Base-by-base conservation (phyloP, 2,797 vertebrate genomes). In the Tangara arthus region DNA sequence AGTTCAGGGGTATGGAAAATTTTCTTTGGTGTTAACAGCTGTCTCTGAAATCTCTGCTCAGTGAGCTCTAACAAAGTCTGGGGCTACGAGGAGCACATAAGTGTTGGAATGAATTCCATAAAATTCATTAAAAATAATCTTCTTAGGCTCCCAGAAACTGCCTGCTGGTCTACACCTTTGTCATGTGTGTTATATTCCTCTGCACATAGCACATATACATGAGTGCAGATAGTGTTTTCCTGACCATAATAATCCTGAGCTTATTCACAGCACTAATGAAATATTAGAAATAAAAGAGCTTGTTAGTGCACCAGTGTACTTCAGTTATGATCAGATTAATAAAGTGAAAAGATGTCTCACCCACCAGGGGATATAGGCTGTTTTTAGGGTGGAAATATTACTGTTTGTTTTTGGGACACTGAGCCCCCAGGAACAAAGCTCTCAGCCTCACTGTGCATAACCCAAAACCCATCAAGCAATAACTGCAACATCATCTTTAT, bases 301-400 rank as follows among this genome's bases (percentile, higher is more conserved):
- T 21, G 4, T 57, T 70, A 73, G 17, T 46, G 23, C 26, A 84
- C 14, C 11, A 19, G 9, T 8, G 26, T 39, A 34, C 26, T 57
- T 66, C 56, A 57, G 5, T 44, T 41, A 60, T 2, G 11, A 68
- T 53, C 46, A 73, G 30, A 70, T 41, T 41, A 35, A 19, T 44
- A 49, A 59, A 15, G 41, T 27, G 28, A 77, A 84, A 89, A 59
- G 2, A 14, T 42, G 79, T 61, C 44, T 84, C 52, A 61, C 8
- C 10, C 39, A 64, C 14, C 13, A 28, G 24, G 24, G 24, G 59
- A 73, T 6, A 5, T 0, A 4, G 28, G 12, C 18, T 0, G 0
- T 7, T 84, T 65, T n/a, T 4, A 1, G 6, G 8, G 35, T 22
- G 14, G 18, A 42, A 65, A 56, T 8, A 4, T 35, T 50, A 16